Evolutionary conservation across 2,113 vertebrate species (phyloP).

Genomic region (Centropristis striata): DNA sequence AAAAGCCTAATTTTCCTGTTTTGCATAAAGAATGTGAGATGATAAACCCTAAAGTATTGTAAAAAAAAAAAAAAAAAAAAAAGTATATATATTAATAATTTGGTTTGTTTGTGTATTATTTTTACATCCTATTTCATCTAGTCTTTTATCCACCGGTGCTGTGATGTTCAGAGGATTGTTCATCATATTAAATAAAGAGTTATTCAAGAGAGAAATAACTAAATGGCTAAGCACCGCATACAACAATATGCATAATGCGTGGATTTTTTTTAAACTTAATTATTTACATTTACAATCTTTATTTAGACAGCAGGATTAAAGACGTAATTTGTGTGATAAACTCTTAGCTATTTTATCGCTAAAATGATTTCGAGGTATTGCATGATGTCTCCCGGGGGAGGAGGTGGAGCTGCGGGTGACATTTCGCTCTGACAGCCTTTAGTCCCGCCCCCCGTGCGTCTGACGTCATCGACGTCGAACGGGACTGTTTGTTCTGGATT

Average conservation of each 20-base stretch:
- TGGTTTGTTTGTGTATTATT: no score
- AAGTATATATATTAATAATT: no score
- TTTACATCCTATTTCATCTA: no score
- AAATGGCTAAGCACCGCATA: not conserved
- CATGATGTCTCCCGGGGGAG: conserved; percentile 34
- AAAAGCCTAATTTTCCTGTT: no score
- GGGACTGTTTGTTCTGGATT: conserved; percentile 87
- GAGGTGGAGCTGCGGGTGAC: conserved; percentile 40
- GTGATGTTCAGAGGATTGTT: not conserved
- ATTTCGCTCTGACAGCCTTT: conserved; percentile 53
- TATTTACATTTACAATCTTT: not conserved
- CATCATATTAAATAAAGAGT: not conserved
- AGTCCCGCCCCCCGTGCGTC: conserved; percentile 69
- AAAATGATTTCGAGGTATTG: conserved; percentile 63
- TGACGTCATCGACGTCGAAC: conserved; percentile 82
- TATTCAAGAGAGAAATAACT: not conserved
- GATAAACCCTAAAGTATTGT: no score
- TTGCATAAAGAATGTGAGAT: no score
- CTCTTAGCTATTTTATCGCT: not conserved
- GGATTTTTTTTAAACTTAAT: no score
- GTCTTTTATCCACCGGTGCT: not conserved
- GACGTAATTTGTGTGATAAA: not conserved
- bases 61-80: no score
- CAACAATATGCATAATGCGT: not conserved
- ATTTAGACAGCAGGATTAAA: not conserved